These are phyloP conservation scores for Chunga burmeisteri DNA, from an alignment of 2,113 vertebrate genomes.

Conservation along the genomic window DNA sequence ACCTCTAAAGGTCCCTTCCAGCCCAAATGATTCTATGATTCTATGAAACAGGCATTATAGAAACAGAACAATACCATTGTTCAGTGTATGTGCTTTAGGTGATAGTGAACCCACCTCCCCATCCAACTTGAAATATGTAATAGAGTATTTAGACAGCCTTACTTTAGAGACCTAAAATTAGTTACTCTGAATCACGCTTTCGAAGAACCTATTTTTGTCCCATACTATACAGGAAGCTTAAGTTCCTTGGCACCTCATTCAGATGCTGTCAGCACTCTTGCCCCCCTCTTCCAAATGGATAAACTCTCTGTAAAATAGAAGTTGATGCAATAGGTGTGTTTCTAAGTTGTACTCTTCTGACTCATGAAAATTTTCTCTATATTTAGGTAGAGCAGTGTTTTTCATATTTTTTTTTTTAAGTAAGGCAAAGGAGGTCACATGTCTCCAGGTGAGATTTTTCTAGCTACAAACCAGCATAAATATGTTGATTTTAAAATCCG, in stretches of 20 bases:
- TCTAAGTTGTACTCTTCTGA: neutral
- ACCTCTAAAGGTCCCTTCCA: neutral
- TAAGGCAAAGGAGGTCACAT: neutral
- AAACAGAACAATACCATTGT: neutral
- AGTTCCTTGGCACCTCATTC: neutral
- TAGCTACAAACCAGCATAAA: neutral
- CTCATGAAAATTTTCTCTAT: neutral
- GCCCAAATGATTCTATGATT: neutral
- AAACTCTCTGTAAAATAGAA: neutral
- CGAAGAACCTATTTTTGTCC: constrained; percentile 37
- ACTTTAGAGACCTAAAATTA: constrained; percentile 55
- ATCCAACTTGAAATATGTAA: neutral
- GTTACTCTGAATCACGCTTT: constrained; percentile 23
- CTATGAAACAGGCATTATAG: neutral
- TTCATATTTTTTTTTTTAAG: neutral
- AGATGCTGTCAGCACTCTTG: neutral
- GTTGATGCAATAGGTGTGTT: neutral
- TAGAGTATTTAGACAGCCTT: constrained; percentile 7
- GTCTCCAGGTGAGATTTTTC: neutral
- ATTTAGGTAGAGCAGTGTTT: neutral
- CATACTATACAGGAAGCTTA: constrained; percentile 2
- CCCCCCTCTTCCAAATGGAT: neutral
- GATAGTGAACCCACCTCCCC: neutral
- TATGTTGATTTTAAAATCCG: neutral
- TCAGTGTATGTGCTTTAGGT: neutral